These are phyloP conservation scores for Phorcus lineatus DNA, from an alignment of 2,888 invertebrate species.

Conservation along the genomic window DNA sequence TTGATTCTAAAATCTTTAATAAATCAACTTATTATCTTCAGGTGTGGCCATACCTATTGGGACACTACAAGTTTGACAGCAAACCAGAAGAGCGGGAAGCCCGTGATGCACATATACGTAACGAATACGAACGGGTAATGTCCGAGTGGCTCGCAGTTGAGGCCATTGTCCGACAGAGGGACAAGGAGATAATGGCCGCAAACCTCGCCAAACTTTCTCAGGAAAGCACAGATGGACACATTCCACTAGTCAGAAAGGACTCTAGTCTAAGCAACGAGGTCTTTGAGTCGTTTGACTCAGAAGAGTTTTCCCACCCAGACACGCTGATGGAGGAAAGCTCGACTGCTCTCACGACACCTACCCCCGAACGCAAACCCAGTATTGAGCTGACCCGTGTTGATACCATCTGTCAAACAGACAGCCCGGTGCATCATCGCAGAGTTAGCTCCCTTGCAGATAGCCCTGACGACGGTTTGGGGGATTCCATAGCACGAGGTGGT, in stretches of 20 bases:
- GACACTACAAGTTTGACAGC: conserved; percentile 87
- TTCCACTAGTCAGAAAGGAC: conserved; percentile 74
- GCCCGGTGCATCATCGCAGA: conserved; percentile 22
- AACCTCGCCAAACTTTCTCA: conserved; percentile 90
- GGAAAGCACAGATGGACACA: conserved; percentile 78
- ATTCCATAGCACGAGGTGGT: conserved; percentile 67
- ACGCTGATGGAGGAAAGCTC: conserved; percentile 69
- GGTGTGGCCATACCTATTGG: conserved; percentile 93
- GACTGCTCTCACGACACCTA: conserved; percentile 66
- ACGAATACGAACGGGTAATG: conserved; percentile 91
- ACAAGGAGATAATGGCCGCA: conserved; percentile 83
- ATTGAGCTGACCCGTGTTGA: conserved; percentile 56
- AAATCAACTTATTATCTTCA: conserved; percentile 39
- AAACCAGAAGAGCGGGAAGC: conserved; percentile 64
- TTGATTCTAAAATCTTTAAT: not conserved
- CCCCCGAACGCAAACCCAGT: conserved; percentile 65
- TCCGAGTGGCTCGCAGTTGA: conserved; percentile 97
- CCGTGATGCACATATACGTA: conserved; percentile 77
- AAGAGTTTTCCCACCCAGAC: conserved; percentile 67
- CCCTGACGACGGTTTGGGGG: conserved; percentile 73
- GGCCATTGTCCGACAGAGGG: conserved; percentile 84
- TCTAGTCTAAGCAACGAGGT: conserved; percentile 78
- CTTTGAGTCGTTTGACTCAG: conserved; percentile 74
- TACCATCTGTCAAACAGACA: conserved; percentile 54
- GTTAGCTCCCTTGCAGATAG: conserved; percentile 57